Evolutionary conservation across 2,888 invertebrate genomes (phyloP).

Genomic region (Nemotelus nigrinus): DNA sequence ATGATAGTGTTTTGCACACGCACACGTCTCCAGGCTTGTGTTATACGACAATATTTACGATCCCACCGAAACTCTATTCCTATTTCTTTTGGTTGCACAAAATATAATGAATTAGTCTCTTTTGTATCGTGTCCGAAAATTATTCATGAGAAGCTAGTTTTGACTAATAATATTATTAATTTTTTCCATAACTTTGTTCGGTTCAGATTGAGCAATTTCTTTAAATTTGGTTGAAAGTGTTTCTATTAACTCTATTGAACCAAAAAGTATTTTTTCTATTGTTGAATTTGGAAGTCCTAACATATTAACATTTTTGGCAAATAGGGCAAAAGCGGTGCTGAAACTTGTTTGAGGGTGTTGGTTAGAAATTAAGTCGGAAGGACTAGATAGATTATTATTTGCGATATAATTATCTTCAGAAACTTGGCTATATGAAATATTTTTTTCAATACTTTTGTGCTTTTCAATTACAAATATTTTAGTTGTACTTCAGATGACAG

Average conservation of each 20-base stretch:
- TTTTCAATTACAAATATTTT: too few species aligned
- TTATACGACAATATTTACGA: slow-evolving; percentile 1
- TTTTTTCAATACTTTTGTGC: too few species aligned
- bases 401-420: too few species aligned
- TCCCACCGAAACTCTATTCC: neutral
- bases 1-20: slow-evolving; percentile 4
- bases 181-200: neutral
- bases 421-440: too few species aligned
- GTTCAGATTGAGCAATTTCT: neutral
- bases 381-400: too few species aligned
- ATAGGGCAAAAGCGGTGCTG: neutral
- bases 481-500: too few species aligned
- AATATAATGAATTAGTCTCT: neutral
- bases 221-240: slow-evolving; percentile 3
- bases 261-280: neutral
- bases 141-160: neutral
- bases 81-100: slow-evolving; percentile 7
- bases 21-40: slow-evolving; percentile 9
- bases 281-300: slow-evolving; percentile 1
- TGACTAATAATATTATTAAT: neutral
- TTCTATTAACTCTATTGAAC: neutral
- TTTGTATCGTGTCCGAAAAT: slow-evolving; percentile 2
- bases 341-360: neutral
- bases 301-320: neutral
- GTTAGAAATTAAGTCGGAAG: neutral